Evolutionary conservation across 2,888 invertebrate genomes (phyloP), one percentile per base, ranked within the genome.

Genomic region (Aelia acuminata): DNA sequence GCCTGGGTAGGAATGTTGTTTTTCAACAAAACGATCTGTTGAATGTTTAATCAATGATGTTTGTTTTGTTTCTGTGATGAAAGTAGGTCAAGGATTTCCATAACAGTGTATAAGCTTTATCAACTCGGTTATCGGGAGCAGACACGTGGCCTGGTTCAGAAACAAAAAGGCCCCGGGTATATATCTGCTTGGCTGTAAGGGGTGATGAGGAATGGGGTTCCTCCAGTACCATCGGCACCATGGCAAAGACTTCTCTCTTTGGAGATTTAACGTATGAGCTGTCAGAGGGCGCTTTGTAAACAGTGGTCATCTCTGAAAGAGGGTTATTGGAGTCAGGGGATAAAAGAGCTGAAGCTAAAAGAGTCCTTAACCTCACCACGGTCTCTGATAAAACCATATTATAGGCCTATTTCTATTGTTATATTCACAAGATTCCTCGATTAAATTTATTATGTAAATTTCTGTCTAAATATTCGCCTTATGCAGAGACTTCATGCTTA

Each of bases 201-300:
- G 13, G 63, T 26, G 31, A 35, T 70, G 63, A 70, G 35, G 63
- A 18, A 70, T 70, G 31, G 63, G n/a, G 3, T 31, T 63, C 31
- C 31, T 31, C 31, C 5, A 31, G 31, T n/a, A 35, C 20, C 63
- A 20, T 70, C 35, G 31, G 18, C 18, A 70, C 63, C n/a, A 18
- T 35, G 31, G 63, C 26, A 35, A 35, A 11, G 63, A 35, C 4
- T 31, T 63, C 57, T 18, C 18, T 1, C 63, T 15, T 20, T 70
- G 63, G 35, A 63, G 63, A 35, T 35, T 70, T 70, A 70, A 70
- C 63, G 63, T 70, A 18, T 70, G 63, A 35, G 63, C 63, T 70
- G 63, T 70, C 63, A 70, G 63, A 22, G 63, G 63, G 1, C 63
- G 63, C 31, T 70, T 70, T 70, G 63, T 70, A 70, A 70, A 70